Evolutionary conservation across 2,888 invertebrate genomes (phyloP).

Genomic region (Lobophora halterata): DNA sequence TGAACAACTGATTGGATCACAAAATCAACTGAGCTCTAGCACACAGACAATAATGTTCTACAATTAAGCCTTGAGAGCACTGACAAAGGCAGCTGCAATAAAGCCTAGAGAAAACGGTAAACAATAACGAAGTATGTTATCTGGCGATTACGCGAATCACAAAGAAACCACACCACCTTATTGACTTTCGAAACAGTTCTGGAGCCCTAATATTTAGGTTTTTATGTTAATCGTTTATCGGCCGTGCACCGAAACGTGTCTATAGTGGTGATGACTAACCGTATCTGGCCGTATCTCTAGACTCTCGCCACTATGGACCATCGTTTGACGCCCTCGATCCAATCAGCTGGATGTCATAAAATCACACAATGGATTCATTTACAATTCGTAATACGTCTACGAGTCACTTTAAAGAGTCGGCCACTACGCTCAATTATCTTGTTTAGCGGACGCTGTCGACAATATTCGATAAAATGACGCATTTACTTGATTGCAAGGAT

Average conservation of each 20-base stretch:
- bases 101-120: constrained; percentile 53
- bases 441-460: constrained; percentile 51
- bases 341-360: constrained; percentile 72
- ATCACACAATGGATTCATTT: constrained; percentile 39
- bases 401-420: constrained; percentile 26
- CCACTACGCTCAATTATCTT: constrained; percentile 41
- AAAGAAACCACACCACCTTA: constrained; percentile 67
- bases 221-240: constrained; percentile 48
- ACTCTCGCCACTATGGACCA: constrained; percentile 58
- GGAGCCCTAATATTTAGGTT: constrained; percentile 45
- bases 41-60: constrained; percentile 19
- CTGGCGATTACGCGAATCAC: constrained; percentile 59
- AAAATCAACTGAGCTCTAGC: constrained; percentile 18
- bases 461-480: constrained; percentile 79
- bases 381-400: constrained; percentile 30
- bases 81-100: constrained; percentile 48
- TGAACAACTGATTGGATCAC: constrained; percentile 42
- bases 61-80: constrained; percentile 38
- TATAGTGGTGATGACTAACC: constrained; percentile 73
- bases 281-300: constrained; percentile 61
- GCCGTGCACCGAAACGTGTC: constrained; percentile 56
- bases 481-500: constrained; percentile 76
- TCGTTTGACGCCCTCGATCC: constrained; percentile 64
- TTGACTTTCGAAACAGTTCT: constrained; percentile 53
- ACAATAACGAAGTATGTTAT: constrained; percentile 67